Conservation (phyloP, 2,113 vertebrate species). For the Plestiodon gilberti region DNA sequence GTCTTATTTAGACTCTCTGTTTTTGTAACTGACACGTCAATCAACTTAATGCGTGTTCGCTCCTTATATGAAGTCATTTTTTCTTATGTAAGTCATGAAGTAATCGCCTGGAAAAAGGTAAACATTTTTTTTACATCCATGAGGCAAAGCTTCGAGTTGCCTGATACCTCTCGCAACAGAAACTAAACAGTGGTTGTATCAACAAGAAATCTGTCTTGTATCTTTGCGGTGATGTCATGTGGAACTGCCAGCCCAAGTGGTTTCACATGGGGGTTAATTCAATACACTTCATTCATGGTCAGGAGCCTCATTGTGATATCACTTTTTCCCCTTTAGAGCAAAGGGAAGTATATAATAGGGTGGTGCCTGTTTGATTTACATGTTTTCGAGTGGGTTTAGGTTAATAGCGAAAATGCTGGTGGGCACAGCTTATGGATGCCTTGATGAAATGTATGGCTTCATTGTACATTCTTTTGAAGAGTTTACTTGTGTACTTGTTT, state of each 20-base stretch:
- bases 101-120: slow-evolving; percentile 77
- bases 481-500: background rate
- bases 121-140: slow-evolving; percentile 70
- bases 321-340: slow-evolving; percentile 55
- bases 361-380: slow-evolving; percentile 66
- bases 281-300: slow-evolving; percentile 73
- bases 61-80: slow-evolving; percentile 73
- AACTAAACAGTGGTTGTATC: slow-evolving; percentile 67
- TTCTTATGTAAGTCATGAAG: slow-evolving; percentile 75
- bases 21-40: slow-evolving; percentile 53
- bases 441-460: slow-evolving; percentile 7
- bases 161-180: slow-evolving; percentile 62
- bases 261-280: slow-evolving; percentile 56
- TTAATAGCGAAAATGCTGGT: slow-evolving; percentile 57
- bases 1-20: slow-evolving; percentile 35
- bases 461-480: slow-evolving; percentile 32
- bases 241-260: slow-evolving; percentile 34
- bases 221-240: slow-evolving; percentile 71
- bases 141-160: slow-evolving; percentile 63
- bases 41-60: slow-evolving; percentile 59
- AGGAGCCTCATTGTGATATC: slow-evolving; percentile 66
- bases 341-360: slow-evolving; percentile 61
- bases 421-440: slow-evolving; percentile 26
- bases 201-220: slow-evolving; percentile 71
- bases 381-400: slow-evolving; percentile 58